Percentiles rank a stretch among this genome's conserved stretches.
phyloP scores from a whole-genome alignment of 1,140 invertebrate species.

The Arion vulgaris region DNA sequence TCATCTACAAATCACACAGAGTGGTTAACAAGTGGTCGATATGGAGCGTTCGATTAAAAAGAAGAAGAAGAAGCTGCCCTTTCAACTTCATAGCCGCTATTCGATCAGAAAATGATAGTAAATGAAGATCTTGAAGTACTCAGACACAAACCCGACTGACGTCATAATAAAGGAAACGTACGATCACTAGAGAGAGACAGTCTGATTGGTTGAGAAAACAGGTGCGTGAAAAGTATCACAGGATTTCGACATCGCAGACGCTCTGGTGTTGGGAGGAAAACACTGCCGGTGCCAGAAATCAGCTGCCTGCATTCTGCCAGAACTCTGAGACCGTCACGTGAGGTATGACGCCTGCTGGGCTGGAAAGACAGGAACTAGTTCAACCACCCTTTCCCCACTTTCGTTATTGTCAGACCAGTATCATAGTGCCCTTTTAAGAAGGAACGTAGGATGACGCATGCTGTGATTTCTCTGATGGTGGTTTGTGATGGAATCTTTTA shows the following conservation, averaged over 20 bases:
- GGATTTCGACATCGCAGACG: not conserved
- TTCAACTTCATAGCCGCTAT: too few relatives aligned
- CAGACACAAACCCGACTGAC: too few relatives aligned
- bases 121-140: too few relatives aligned
- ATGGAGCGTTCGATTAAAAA: too few relatives aligned
- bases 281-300: not conserved
- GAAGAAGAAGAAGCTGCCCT: too few relatives aligned
- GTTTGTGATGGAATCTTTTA: not conserved
- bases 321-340: not conserved
- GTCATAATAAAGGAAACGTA: too few relatives aligned
- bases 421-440: not conserved
- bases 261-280: not conserved
- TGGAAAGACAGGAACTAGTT: not conserved
- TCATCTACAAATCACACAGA: too few relatives aligned
- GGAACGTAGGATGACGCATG: not conserved
- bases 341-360: not conserved
- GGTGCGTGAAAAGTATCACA: not conserved
- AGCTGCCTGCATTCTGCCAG: not conserved
- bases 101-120: too few relatives aligned
- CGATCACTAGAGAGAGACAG: too few relatives aligned
- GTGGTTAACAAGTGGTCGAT: too few relatives aligned
- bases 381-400: not conserved
- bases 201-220: not conserved
- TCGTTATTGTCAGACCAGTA: not conserved
- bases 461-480: not conserved